Base-by-base conservation (phyloP, 2,113 vertebrate genomes). In the Trachemys scripta region DNA sequence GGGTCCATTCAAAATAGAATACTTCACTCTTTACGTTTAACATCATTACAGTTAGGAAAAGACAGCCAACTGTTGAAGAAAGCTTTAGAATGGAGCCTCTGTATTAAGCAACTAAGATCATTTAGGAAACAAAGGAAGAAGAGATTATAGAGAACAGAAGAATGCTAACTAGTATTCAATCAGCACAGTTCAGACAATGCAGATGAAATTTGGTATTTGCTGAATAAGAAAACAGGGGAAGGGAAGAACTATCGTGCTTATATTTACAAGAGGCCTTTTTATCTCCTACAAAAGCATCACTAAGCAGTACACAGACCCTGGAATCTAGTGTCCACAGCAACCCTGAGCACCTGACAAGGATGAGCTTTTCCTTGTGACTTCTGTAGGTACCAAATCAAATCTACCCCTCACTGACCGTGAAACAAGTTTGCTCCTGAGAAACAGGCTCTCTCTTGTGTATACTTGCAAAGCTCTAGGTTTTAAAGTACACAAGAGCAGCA, bases 71-170 rank as follows among this genome's bases (percentile, higher is more conserved):
- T 88, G 82, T 92, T 54, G 92, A 95, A 95, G 54, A 94, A 94
- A 96, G 86, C 8, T 72, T 97, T 93, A 84, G 92, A 98, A 97
- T 54, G 47, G 97, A 97, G 80, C 82, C 69, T 91, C 85, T 92
- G 65, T 95, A 86, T 80, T 80, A 92, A 81, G 87, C 85, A 98
- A 93, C 91, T 95, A 95, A 93, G 91, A 94, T 92, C 96, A 92
- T 87, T 94, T 85, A 95, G 56, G 42, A 90, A 98, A 95, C 75
- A 92, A 91, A 97, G 84, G 85, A 95, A 96, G 31, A 83, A 38
- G 93, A 87, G 45, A 84, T 95, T 88, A 92, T 24, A 53, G 92
- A 94, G 93, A 92, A 86, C 94, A 76, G 50, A 82, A n/a, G 92
- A 90, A 80, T 1, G 1, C 38, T 89, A 57, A 75, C 80, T 84